A percentile compares a stretch with the other conserved stretches of the same genome.
phyloP scores from a whole-genome alignment of 2,113 vertebrate species.

The Anhinga anhinga region DNA sequence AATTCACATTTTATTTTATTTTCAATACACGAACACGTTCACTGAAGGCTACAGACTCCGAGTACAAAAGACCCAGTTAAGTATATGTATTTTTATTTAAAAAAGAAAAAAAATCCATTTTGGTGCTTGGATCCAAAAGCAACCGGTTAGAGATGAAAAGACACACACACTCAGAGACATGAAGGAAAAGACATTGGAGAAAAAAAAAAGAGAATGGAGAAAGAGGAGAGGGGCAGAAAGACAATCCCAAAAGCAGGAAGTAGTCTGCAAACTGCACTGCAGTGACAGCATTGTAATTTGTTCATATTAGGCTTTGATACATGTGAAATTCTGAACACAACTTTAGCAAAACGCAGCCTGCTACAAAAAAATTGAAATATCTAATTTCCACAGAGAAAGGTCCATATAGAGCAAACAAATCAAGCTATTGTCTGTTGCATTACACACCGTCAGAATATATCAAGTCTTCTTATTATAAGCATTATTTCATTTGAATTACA shows the following conservation, averaged over 20 bases:
- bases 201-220: neutral
- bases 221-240: neutral
- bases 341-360: neutral
- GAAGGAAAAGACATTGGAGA: neutral
- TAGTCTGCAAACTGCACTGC: neutral
- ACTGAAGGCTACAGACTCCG: neutral
- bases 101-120: neutral
- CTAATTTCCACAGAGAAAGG: neutral
- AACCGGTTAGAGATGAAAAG: neutral
- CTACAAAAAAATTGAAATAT: neutral
- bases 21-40: neutral
- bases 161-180: neutral
- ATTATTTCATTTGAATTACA: slow-evolving; percentile 42
- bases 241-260: neutral
- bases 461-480: neutral
- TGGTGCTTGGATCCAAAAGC: neutral
- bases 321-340: neutral
- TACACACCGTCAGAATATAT: neutral
- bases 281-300: neutral
- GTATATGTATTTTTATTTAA: neutral
- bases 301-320: neutral
- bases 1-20: slow-evolving; percentile 1
- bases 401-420: neutral
- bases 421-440: neutral
- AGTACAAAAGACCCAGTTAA: neutral